Base-by-base conservation (phyloP, 2,797 vertebrate species). In the Syngnathus acus region DNA sequence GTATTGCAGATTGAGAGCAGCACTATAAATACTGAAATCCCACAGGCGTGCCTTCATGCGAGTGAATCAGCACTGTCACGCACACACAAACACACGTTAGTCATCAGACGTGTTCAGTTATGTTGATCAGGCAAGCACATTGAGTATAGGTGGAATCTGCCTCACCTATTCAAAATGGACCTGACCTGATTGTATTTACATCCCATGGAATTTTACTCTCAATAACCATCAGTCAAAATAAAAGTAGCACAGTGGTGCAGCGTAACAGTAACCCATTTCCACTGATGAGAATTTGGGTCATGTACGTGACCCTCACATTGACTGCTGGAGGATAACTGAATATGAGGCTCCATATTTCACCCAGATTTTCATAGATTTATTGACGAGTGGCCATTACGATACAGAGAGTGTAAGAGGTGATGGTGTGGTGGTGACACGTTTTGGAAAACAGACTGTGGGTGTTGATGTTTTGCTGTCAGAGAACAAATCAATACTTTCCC, bases 261-360 rank as follows among this genome's bases (percentile, higher is more conserved):
- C 66, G 78, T 82, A 72, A 78, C 80, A 79, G 69, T 86, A 78
- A 85, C 84, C 78, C 72, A 82, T 59, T 86, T 85, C 55, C 78
- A 70, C 67, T n/a, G 70, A 66, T 55, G 65, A 65, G 68, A 83
- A 84, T 80, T 26, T 82, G 78, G 80, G 80, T 79, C 74, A 43
- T 62, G 21, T 26, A 11, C 63, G 19, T 0, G 43, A 47, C 48
- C 51, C 68, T 67, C 69, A 53, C 60, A 51, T 71, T 64, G 66
- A 54, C 51, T 59, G 71, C 57, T 68, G 48, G 37, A 72, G 66
- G 70, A 53, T 67, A 17, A 58, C 71, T 68, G 3, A 58, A 75
- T 63, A 68, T 45, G 0, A 19, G 58, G 8, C 40, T 37, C 68
- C 69, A 68, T 53, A 53, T 70, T 73, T 73, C 65, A 68, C 38